phyloP scores from a whole-genome alignment of 2,888 invertebrate species.

The Hermaeophaga mercurialis region DNA sequence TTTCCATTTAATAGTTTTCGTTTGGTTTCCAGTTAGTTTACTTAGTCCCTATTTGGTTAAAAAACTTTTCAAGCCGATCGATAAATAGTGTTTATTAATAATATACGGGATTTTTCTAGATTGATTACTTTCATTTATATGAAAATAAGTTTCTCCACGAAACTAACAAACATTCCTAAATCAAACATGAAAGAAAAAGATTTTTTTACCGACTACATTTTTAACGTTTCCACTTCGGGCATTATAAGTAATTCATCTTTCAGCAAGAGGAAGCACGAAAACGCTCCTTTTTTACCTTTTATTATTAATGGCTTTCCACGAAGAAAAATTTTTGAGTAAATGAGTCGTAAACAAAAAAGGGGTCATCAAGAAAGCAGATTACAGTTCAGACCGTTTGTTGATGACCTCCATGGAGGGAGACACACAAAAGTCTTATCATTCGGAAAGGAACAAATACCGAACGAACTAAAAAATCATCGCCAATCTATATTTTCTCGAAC shows the following conservation, averaged over 20 bases:
- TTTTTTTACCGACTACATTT: conserved; percentile 23
- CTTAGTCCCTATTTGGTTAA: too few relatives aligned
- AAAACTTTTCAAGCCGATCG: too few relatives aligned
- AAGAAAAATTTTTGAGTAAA: conserved; percentile 53
- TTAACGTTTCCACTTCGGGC: conserved; percentile 41
- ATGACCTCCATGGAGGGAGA: conserved; percentile 50
- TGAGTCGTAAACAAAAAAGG: conserved; percentile 57
- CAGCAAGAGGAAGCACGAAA: conserved; percentile 39
- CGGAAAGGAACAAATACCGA: conserved; percentile 55
- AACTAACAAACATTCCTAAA: conserved; percentile 15
- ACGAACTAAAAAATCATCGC: conserved; percentile 54
- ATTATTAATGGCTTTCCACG: conserved; percentile 49
- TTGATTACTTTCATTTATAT: background rate
- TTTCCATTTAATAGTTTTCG: too few relatives aligned
- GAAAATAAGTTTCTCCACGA: conserved; percentile 6
- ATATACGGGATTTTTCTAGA: too few relatives aligned
- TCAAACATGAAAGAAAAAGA: conserved; percentile 16
- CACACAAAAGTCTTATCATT: conserved; percentile 58
- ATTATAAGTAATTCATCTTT: conserved; percentile 43
- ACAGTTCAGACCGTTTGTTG: conserved; percentile 56
- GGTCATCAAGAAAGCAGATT: conserved; percentile 56
- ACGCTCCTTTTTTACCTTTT: conserved; percentile 41
- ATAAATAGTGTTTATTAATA: too few relatives aligned
- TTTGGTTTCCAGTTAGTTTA: too few relatives aligned
- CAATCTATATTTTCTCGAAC: conserved; percentile 53